These are phyloP conservation scores for Zaprionus ornatus DNA, from an alignment of 1,140 invertebrate species.

Conservation along the genomic window DNA sequence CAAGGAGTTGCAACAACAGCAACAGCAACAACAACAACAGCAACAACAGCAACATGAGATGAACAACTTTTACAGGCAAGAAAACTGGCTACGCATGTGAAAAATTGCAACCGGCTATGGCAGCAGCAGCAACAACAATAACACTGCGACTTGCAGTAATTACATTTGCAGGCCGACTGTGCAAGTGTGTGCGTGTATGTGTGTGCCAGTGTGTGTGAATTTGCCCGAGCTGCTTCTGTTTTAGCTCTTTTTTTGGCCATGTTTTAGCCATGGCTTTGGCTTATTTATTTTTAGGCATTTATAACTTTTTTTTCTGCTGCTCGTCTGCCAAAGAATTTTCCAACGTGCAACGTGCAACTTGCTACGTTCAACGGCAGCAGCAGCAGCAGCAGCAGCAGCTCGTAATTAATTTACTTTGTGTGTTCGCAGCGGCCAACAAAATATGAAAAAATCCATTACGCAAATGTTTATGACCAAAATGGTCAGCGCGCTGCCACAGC, in stretches of 20 bases:
- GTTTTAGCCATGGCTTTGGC: conserved; percentile 52
- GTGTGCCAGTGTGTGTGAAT: conserved; percentile 55
- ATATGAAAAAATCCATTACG: conserved; percentile 81
- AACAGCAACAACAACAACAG: conserved; percentile 16
- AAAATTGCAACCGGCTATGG: conserved; percentile 67
- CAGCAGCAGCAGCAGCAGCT: conserved; percentile 56
- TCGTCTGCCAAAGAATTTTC: conserved; percentile 38
- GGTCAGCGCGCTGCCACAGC: conserved; percentile 58
- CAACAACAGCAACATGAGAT: conserved; percentile 41
- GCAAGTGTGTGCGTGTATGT: neutral
- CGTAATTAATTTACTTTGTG: conserved; percentile 83
- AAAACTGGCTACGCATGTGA: conserved; percentile 80
- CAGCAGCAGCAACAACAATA: conserved; percentile 35
- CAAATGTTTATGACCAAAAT: conserved; percentile 82
- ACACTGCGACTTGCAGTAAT: conserved; percentile 61
- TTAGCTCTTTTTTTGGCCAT: conserved; percentile 53
- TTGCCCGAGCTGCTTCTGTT: conserved; percentile 72
- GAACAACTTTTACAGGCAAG: conserved; percentile 75
- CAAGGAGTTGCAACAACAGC: conserved; percentile 43
- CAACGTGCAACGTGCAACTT: conserved; percentile 37
- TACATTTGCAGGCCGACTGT: conserved; percentile 55
- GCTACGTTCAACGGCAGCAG: conserved; percentile 54
- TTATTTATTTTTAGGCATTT: conserved; percentile 76
- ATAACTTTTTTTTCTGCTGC: conserved; percentile 53
- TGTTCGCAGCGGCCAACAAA: conserved; percentile 75